These are phyloP conservation scores for Nezara viridula DNA, from an alignment of 2,888 invertebrate species.

Conservation along the genomic window DNA sequence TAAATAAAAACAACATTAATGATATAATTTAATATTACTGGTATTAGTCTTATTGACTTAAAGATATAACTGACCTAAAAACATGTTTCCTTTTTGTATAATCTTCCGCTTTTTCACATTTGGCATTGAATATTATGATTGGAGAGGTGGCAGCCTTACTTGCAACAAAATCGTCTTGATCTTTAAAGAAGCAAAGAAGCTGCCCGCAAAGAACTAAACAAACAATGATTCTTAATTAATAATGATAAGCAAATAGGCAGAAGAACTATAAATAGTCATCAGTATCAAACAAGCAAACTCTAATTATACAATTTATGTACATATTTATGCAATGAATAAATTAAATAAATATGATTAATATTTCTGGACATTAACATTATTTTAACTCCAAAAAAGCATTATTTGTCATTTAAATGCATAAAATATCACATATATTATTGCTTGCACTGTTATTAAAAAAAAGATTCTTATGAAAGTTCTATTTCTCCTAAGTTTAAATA, in stretches of 20 bases:
- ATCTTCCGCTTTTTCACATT: constrained; percentile 89
- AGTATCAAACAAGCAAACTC: too few relatives aligned
- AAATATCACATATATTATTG: too few relatives aligned
- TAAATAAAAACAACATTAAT: background rate
- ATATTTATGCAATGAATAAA: too few relatives aligned
- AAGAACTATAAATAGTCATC: too few relatives aligned
- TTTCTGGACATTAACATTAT: too few relatives aligned
- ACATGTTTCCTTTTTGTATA: constrained; percentile 96
- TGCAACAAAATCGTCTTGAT: constrained; percentile 89
- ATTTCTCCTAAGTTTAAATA: too few relatives aligned
- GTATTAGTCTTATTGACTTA: background rate
- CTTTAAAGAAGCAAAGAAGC: constrained; percentile 96
- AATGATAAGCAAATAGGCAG: too few relatives aligned
- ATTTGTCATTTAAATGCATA: background rate
- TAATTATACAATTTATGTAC: too few relatives aligned
- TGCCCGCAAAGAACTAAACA: constrained; percentile 90
- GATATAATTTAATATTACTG: background rate
- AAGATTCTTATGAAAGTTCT: too few relatives aligned
- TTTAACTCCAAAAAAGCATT: background rate
- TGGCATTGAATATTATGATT: constrained; percentile 81
- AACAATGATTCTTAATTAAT: constrained; percentile 37
- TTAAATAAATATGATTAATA: too few relatives aligned
- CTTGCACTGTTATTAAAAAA: too few relatives aligned
- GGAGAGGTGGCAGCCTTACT: constrained; percentile 91
- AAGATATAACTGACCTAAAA: constrained; percentile 71